Percentiles rank a stretch among this genome's conserved stretches.
Evolutionary conservation across 2,113 vertebrate genomes (phyloP).

Genomic region (Gymnobelideus leadbeateri): DNA sequence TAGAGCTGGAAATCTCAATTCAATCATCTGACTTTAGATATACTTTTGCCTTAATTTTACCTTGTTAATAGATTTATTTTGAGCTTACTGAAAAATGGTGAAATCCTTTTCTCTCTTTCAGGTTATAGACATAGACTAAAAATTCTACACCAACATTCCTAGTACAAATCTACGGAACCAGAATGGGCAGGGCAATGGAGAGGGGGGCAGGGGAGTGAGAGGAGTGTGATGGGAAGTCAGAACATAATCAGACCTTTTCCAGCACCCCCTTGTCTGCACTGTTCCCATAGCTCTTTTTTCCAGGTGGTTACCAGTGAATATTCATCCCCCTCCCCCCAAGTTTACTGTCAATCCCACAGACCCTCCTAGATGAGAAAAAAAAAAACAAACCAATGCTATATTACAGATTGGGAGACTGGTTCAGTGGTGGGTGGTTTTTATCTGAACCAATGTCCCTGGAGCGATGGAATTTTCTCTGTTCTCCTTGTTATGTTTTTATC

Average conservation of each 20-base stretch:
- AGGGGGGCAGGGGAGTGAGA: background rate
- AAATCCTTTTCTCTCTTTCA: background rate
- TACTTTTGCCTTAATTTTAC: background rate
- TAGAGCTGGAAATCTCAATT: background rate
- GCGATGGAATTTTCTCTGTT: background rate
- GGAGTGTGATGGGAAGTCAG: background rate
- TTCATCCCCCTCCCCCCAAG: background rate
- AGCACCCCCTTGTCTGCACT: background rate
- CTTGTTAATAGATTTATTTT: background rate
- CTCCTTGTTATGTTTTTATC: background rate
- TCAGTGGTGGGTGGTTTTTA: background rate
- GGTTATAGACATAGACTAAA: background rate
- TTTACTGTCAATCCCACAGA: background rate
- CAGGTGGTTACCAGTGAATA: background rate
- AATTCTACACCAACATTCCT: background rate
- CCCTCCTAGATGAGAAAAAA: background rate
- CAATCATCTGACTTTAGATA: background rate
- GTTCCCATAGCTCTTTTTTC: background rate
- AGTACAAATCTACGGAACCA: background rate
- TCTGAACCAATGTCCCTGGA: conserved; percentile 20
- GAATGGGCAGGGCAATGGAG: background rate
- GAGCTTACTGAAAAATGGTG: background rate
- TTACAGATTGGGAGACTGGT: background rate
- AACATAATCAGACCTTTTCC: background rate
- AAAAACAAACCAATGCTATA: background rate